Conservation (phyloP, 2,113 vertebrate species). For the Scophthalmus maximus region DNA sequence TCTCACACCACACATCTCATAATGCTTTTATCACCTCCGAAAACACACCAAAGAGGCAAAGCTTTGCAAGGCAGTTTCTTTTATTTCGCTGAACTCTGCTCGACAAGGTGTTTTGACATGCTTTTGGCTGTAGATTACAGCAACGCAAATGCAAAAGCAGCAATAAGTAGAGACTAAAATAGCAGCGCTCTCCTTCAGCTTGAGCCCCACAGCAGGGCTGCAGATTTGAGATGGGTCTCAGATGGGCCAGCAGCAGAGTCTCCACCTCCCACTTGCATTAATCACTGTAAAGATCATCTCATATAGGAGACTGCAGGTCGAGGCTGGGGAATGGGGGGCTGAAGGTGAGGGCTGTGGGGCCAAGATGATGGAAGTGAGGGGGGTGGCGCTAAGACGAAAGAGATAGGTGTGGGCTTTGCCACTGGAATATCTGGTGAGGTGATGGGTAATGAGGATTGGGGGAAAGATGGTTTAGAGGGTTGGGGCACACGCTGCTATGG, state of each 20-base stretch:
- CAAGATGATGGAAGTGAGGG: constrained; percentile 34
- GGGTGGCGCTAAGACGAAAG: constrained; percentile 11
- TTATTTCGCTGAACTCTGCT: constrained; percentile 22
- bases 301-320: constrained; percentile 46
- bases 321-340: constrained; percentile 41
- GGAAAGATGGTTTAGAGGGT: constrained; percentile 23
- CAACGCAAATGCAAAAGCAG: constrained; percentile 39
- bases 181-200: constrained; percentile 33
- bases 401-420: constrained; percentile 6
- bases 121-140: constrained; percentile 25
- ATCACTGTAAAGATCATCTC: constrained; percentile 75
- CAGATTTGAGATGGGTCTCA: constrained; percentile 46
- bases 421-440: constrained; percentile 9
- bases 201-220: constrained; percentile 33
- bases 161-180: constrained; percentile 52
- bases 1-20: constrained; percentile 16
- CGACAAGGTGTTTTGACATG: constrained; percentile 12
- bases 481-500: neutral
- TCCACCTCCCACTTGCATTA: constrained; percentile 71
- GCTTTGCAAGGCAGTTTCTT: constrained; percentile 4
- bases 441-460: constrained; percentile 34
- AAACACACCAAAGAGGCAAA: neutral
- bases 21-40: constrained; percentile 27
- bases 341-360: constrained; percentile 55
- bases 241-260: constrained; percentile 56